These are phyloP conservation scores for Chrysodeixis includens DNA, from an alignment of 2,888 invertebrate genomes.

Conservation along the genomic window DNA sequence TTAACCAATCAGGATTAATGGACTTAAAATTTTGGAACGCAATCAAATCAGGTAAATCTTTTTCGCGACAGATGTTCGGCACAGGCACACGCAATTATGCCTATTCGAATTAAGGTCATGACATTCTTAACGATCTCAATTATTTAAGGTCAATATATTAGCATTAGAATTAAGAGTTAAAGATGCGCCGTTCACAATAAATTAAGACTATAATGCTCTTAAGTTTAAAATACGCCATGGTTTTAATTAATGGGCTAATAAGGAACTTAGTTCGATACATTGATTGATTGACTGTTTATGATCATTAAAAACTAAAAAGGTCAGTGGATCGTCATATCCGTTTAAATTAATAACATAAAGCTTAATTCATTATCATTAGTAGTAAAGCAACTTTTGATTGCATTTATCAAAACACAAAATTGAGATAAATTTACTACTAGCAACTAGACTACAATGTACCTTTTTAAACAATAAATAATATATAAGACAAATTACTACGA, in stretches of 20 bases:
- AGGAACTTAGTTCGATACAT: slow-evolving; percentile 16
- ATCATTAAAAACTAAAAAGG: slow-evolving; percentile 24
- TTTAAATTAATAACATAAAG: neutral
- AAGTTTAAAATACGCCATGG: slow-evolving; percentile 11
- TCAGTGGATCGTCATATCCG: slow-evolving; percentile 17
- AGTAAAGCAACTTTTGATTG: no score
- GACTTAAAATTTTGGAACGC: slow-evolving; percentile 23
- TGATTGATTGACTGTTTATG: slow-evolving; percentile 28
- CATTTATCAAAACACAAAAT: no score
- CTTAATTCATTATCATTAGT: no score
- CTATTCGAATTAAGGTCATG: slow-evolving; percentile 23
- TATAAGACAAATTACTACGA: no score
- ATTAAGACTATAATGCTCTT: slow-evolving; percentile 15
- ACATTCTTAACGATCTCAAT: slow-evolving; percentile 12
- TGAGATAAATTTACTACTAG: no score
- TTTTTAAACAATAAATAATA: no score
- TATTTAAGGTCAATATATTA: slow-evolving; percentile 17
- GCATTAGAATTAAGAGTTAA: slow-evolving; percentile 20
- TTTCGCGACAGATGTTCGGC: slow-evolving; percentile 28
- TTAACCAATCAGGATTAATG: slow-evolving; percentile 33
- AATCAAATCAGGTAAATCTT: slow-evolving; percentile 33
- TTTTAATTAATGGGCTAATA: slow-evolving; percentile 15
- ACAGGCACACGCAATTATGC: slow-evolving; percentile 20
- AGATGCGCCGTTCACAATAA: slow-evolving; percentile 13
- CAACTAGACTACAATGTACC: no score